Evolutionary conservation across 2,113 vertebrate species (phyloP).

Genomic region (Panurus biarmicus): DNA sequence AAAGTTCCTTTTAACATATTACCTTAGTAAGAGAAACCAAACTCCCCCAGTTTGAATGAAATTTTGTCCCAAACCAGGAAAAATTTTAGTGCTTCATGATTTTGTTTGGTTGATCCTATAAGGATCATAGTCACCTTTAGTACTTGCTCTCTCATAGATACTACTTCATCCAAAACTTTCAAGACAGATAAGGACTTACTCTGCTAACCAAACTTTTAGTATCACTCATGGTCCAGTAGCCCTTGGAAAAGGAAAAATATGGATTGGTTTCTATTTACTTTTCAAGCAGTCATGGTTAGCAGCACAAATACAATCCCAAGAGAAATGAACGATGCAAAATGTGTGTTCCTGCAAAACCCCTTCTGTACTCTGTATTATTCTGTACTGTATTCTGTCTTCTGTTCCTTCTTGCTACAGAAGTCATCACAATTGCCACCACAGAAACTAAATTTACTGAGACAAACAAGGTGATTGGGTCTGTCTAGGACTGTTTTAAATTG

Average conservation of each 20-base stretch:
- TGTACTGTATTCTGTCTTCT: neutral
- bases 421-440: neutral
- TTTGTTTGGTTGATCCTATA: neutral
- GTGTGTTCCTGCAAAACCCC: neutral
- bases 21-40: neutral
- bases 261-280: neutral
- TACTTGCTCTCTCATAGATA: neutral
- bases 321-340: neutral
- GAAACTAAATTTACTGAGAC: neutral
- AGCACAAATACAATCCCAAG: neutral
- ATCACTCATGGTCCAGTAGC: neutral
- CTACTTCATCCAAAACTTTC: neutral
- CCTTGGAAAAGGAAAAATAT: neutral
- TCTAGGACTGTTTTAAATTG: neutral
- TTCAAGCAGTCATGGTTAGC: neutral
- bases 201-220: neutral
- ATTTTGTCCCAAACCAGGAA: neutral
- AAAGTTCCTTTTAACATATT: neutral
- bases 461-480: neutral
- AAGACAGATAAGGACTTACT: neutral
- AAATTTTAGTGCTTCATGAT: neutral
- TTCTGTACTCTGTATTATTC: neutral
- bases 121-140: neutral
- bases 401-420: neutral
- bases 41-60: neutral